Conservation (phyloP, 1,140 invertebrate genomes). For the Procambarus virginalis region DNA sequence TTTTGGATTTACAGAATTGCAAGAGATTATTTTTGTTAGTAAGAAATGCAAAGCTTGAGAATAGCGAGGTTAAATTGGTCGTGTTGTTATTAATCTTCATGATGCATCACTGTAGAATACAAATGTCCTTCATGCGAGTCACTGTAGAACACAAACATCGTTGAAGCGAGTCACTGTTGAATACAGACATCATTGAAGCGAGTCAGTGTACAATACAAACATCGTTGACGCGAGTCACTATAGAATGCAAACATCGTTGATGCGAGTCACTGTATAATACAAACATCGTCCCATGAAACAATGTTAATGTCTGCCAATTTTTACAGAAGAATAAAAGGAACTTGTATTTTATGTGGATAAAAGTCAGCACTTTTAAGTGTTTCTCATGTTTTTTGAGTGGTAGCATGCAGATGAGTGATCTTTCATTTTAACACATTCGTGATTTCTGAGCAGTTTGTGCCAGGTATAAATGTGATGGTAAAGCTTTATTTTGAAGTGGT, state of each 20-base stretch:
- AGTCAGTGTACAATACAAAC: background rate
- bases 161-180: background rate
- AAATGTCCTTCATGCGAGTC: too few species aligned
- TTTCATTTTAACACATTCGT: background rate
- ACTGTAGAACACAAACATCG: too few species aligned
- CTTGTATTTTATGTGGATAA: background rate
- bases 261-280: background rate
- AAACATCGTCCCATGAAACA: background rate
- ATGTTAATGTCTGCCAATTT: conserved; percentile 13
- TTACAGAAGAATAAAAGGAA: background rate
- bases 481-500: conserved; percentile 1
- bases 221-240: background rate
- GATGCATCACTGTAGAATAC: background rate
- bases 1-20: background rate
- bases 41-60: background rate
- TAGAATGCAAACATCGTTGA: background rate
- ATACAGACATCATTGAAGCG: background rate
- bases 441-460: background rate
- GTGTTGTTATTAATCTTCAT: conserved; percentile 4
- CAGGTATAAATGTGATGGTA: conserved; percentile 2
- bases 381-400: background rate
- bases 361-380: background rate
- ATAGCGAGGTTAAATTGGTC: conserved; percentile 2
- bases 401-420: background rate
- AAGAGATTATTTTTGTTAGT: background rate